Evolutionary conservation across 2,888 invertebrate species (phyloP), one percentile per base, ranked within the genome.

Genomic region (Phengaris alcon): DNA sequence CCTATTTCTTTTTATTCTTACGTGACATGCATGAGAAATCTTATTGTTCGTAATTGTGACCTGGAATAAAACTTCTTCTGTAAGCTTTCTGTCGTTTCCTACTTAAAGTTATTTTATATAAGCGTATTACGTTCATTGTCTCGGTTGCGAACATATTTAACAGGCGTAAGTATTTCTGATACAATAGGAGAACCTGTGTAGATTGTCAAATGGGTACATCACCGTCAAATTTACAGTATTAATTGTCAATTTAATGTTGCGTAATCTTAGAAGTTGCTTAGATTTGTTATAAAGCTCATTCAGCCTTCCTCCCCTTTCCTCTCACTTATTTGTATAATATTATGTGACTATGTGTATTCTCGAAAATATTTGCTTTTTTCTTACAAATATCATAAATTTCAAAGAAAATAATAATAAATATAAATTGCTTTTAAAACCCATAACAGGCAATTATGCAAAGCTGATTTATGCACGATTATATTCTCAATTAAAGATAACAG

Each of bases 1-100:
- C 70, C 59, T 76, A 74, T 79, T 76, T 77, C 54, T 74, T 76
- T 74, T 76, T 64, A 77, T 69, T 75, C 68, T 77, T 75, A 73
- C 79, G 74, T 77, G 75, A 76, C 74, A 52, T 74, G 69, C 75
- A 75, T 76, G 44, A 44, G 51, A 22, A 51, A 57, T 73, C 7
- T 74, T 73, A 70, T 68, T 46, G 54, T 44, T 52, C 3, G 74
- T 69, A 69, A 75, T 75, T 69, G 68, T 75, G 55, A 46, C 54
- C 46, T 55, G 46, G 68, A 55, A 55, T 70, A 48, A 68, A 69
- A 69, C n/a, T 48, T 69, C 48, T 69, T 48, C 48, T 10, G 64
- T 69, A 9, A 48, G 69, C 15, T 69, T 48, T 69, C 13, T 48
- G 48, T 48, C 48, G 69, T 69, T 68, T 46, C n/a, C 9, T 9